Conservation (phyloP, 2,888 invertebrate species). For the Cordilura impudica region DNA sequence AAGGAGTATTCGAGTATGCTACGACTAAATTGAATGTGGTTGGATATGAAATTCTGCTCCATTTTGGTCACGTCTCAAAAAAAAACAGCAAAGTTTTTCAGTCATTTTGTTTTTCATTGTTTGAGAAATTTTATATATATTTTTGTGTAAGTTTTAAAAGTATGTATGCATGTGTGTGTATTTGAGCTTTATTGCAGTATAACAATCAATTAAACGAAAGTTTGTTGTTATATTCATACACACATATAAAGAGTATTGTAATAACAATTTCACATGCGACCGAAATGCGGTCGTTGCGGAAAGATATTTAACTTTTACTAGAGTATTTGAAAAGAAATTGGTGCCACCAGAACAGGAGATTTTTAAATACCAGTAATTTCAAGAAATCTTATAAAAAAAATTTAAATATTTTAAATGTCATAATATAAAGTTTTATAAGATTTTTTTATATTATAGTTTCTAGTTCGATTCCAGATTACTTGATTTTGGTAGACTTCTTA, state of each 20-base stretch:
- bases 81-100: constrained; percentile 1
- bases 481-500: too few species aligned
- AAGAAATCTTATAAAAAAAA: too few species aligned
- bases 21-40: neutral
- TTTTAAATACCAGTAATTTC: too few species aligned
- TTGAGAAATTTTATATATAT: too few species aligned
- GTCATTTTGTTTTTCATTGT: neutral
- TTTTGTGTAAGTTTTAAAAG: neutral
- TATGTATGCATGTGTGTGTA: neutral
- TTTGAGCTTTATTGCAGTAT: neutral
- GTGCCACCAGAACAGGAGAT: too few species aligned
- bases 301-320: neutral
- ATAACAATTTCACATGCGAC: constrained; percentile 31
- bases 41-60: neutral
- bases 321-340: too few species aligned
- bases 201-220: constrained; percentile 28
- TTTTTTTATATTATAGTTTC: too few species aligned
- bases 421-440: too few species aligned
- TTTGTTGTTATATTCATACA: constrained; percentile 3
- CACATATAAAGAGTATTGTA: neutral
- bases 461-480: too few species aligned
- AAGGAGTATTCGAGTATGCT: neutral
- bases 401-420: too few species aligned
- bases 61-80: constrained; percentile 34
- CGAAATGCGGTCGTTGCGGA: too few species aligned